Evolutionary conservation across 2,113 vertebrate species (phyloP), one percentile per base, ranked within the genome.

Genomic region (Saccopteryx leptura): DNA sequence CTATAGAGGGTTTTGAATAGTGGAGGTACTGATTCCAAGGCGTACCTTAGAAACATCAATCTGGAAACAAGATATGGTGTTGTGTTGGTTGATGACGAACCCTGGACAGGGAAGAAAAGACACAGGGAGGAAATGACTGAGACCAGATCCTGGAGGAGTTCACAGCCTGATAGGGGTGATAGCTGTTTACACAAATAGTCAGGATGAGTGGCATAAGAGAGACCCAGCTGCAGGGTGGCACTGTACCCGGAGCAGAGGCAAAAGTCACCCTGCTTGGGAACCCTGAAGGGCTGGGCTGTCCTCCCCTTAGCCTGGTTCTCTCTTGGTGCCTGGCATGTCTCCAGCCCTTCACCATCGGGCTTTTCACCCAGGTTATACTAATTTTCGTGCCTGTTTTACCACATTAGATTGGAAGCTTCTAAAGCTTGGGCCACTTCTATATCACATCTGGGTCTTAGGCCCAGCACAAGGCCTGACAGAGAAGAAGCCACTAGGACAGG

Each of bases 381-480:
- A 74, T 72, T 91, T 95, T 88, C 68, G 71, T 96, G 88, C 76
- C 84, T 76, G 3, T 66, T 39, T 92, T 74, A 14, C n/a, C 31
- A 61, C 56, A 46, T 81, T 88, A 82, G 33, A 74, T 50, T 78
- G 50, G 72, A 93, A 90, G 75, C 31, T 81, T 33, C 76, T 94
- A 48, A 92, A 39, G 24, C 24, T 13, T 63, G 61, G 48, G 88
- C 26, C 48, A 61, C 50, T 33, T 93, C 71, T 61, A 78, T 91
- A 78, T 90, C 84, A 76, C 39, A n/a, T 83, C 46, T 80, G 88
- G 91, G 88, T 79, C 60, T 86, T 74, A 58, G 46, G 63, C 74
- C 86, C 72, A 95, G 56, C 39, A 95, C 39, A 71, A 63, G 66
- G 23, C 68, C 56, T 81, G n/a, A 68, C 61, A 61, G 52, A 87